phyloP scores from a whole-genome alignment of 2,113 vertebrate genomes.

The Corydoras maculifer region DNA sequence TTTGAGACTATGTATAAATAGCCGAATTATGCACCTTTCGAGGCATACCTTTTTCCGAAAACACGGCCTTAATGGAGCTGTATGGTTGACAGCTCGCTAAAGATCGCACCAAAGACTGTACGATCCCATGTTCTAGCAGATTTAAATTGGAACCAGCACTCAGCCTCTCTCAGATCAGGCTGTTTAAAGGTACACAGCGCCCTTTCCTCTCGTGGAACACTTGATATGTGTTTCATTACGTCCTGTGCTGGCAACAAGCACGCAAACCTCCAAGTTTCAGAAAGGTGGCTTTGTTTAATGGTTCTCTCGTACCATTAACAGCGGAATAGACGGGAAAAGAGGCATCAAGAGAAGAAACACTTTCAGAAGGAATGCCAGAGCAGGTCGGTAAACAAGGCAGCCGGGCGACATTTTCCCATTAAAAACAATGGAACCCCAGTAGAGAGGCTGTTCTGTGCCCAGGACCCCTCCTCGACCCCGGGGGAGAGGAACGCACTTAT shows the following conservation, averaged over 20 bases:
- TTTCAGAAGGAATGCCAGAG: background rate
- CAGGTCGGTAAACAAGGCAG: constrained; percentile 21
- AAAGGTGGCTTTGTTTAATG: constrained; percentile 17
- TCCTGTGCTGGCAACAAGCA: constrained; percentile 20
- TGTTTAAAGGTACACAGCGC: no score
- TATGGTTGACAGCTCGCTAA: no score
- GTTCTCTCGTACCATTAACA: constrained; percentile 28
- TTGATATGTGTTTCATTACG: constrained; percentile 37
- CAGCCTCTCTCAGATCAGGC: no score
- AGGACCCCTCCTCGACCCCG: constrained; percentile 49
- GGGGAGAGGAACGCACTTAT: background rate
- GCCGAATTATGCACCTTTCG: no score
- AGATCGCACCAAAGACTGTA: no score
- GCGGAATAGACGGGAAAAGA: background rate
- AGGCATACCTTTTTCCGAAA: no score
- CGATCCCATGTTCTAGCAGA: no score
- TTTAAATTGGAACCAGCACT: no score
- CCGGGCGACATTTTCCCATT: constrained; percentile 42
- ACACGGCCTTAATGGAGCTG: no score
- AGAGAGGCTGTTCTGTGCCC: constrained; percentile 37
- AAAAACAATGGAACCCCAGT: constrained; percentile 53
- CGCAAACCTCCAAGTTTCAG: background rate
- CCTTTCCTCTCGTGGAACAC: background rate
- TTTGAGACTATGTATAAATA: no score
- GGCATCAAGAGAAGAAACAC: constrained; percentile 22